phyloP scores from a whole-genome alignment of 2,888 invertebrate species.

The Microplitis deprimator region DNA sequence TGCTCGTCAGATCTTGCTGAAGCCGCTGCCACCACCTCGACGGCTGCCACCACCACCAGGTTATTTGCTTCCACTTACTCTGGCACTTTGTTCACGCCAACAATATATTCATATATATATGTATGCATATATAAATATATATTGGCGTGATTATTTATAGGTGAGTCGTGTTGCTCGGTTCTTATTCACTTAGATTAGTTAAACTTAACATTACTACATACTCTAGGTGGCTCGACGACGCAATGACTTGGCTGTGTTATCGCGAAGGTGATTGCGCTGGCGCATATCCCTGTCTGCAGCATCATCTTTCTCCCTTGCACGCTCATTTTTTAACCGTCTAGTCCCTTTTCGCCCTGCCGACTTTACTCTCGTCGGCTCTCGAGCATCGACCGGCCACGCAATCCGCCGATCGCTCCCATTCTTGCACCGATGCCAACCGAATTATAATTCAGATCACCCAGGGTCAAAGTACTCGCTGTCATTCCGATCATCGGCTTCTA shows the following conservation, averaged over 20 bases:
- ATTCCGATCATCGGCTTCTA: neutral
- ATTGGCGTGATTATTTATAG: constrained; percentile 30
- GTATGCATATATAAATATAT: neutral
- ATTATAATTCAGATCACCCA: neutral
- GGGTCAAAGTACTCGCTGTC: neutral
- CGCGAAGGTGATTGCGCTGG: constrained; percentile 25
- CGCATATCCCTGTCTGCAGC: constrained; percentile 20
- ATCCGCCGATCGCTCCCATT: constrained; percentile 41
- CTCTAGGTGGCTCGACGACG: neutral
- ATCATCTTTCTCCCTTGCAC: constrained; percentile 25
- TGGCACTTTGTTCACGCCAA: constrained; percentile 20
- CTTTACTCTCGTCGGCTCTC: constrained; percentile 4
- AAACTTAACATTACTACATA: neutral
- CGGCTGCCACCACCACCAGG: neutral
- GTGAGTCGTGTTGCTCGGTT: constrained; percentile 23
- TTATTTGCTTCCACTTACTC: constrained; percentile 7
- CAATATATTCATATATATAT: neutral
- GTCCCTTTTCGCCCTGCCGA: constrained; percentile 23
- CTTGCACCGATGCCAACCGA: constrained; percentile 46
- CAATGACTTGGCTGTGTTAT: constrained; percentile 5
- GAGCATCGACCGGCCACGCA: constrained; percentile 46
- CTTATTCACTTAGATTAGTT: constrained; percentile 6
- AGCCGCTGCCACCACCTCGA: neutral
- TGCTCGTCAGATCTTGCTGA: neutral
- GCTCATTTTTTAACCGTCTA: constrained; percentile 25